These are phyloP conservation scores for Saguinus midas DNA, from an alignment of 2,113 vertebrate species.

Conservation along the genomic window DNA sequence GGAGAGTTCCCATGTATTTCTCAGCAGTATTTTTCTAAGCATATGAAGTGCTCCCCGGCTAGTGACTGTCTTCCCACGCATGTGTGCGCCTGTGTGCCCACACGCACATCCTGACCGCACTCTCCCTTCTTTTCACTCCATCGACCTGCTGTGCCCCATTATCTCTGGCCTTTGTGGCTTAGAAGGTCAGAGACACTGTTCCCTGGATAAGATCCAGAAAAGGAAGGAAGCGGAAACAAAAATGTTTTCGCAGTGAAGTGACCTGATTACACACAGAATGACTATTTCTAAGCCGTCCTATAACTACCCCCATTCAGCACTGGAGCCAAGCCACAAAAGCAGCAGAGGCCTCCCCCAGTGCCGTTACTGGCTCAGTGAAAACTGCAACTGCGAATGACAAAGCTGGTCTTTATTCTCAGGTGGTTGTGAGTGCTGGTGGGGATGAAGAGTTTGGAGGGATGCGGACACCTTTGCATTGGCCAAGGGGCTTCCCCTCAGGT, in stretches of 20 bases:
- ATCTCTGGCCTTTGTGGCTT: conserved; percentile 62
- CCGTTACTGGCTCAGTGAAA: background rate
- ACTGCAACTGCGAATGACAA: background rate
- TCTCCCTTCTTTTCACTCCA: background rate
- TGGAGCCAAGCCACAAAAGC: background rate
- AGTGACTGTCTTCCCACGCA: background rate
- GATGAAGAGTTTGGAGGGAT: background rate
- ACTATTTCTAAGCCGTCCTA: background rate
- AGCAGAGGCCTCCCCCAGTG: background rate
- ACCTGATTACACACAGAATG: conserved; percentile 57
- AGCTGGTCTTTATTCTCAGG: background rate
- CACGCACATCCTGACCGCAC: background rate
- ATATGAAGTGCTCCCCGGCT: background rate
- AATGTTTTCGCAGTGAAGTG: conserved; percentile 55
- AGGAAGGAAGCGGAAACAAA: conserved; percentile 69
- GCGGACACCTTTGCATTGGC: background rate
- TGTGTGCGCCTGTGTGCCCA: background rate
- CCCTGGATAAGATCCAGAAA: conserved; percentile 52
- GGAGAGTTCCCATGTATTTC: background rate
- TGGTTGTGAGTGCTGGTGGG: background rate
- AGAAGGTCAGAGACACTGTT: conserved; percentile 54
- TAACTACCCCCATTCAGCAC: background rate
- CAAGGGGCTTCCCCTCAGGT: background rate
- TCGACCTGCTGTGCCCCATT: conserved; percentile 53
- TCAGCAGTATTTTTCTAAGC: background rate